Conservation (phyloP, 2,797 vertebrate species). For the Neomorphus geoffroyi region DNA sequence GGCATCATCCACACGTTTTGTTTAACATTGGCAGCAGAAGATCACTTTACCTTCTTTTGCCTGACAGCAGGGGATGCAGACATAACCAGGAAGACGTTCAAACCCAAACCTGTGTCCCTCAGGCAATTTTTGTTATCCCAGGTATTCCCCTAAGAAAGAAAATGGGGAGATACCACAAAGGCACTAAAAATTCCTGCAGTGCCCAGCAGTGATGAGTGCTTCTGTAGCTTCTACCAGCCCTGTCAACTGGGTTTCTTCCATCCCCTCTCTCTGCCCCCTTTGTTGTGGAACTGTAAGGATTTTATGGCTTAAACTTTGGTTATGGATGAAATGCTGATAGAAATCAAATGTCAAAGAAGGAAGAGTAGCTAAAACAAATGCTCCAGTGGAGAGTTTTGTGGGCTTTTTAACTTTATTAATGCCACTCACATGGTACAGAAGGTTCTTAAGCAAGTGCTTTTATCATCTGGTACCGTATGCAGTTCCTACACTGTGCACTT, state of each 20-base stretch:
- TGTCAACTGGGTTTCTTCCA: background rate
- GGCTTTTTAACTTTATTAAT: background rate
- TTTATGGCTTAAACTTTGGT: background rate
- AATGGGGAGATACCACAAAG: background rate
- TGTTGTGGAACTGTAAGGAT: background rate
- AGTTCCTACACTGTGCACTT: background rate
- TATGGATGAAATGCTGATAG: background rate
- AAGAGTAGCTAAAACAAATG: background rate
- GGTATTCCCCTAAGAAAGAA: background rate
- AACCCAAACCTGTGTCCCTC: background rate
- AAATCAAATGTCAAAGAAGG: background rate
- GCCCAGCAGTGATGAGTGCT: background rate
- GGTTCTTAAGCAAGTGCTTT: constrained; percentile 24
- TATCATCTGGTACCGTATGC: constrained; percentile 39
- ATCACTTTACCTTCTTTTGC: background rate
- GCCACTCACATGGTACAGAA: background rate
- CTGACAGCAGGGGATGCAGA: background rate
- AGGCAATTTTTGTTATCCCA: background rate
- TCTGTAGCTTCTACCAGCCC: background rate
- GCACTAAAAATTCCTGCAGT: background rate
- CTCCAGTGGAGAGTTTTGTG: background rate
- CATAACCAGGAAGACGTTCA: background rate
- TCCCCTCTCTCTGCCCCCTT: background rate
- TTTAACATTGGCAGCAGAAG: background rate
- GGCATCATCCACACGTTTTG: background rate